phyloP scores from a whole-genome alignment of 1,140 invertebrate species.

The Epicauta chinensis region DNA sequence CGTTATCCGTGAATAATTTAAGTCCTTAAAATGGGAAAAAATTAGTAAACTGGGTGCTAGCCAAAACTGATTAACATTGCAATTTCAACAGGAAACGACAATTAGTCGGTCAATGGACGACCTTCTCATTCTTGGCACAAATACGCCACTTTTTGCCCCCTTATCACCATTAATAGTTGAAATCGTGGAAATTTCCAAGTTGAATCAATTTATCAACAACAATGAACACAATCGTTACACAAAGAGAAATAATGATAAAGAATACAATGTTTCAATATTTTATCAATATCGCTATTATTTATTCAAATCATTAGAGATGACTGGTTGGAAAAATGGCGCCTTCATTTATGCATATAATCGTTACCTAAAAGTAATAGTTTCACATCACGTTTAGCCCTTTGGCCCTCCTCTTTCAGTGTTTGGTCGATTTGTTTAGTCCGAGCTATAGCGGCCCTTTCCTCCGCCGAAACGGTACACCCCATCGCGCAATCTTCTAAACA shows the following conservation, averaged over 20 bases:
- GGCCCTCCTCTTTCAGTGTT: slow-evolving; percentile 96
- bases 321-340: neutral
- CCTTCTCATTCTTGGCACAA: neutral
- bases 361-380: slow-evolving; percentile 95
- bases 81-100: slow-evolving; percentile 1
- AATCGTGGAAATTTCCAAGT: neutral
- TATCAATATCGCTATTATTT: neutral
- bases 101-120: slow-evolving; percentile 1
- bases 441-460: slow-evolving; percentile 93
- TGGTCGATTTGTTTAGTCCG: slow-evolving; percentile 96
- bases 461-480: slow-evolving; percentile 98
- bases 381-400: slow-evolving; percentile 98
- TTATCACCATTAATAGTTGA: neutral
- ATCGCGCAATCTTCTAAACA: slow-evolving; percentile 50
- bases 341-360: no score
- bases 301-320: no score
- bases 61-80: no score
- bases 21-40: no score
- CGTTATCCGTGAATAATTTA: no score
- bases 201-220: neutral
- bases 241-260: no score
- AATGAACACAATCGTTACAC: neutral
- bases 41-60: no score
- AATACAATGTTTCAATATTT: no score
- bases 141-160: neutral